A percentile compares a stretch with the other conserved stretches of the same genome.
Evolutionary conservation across 64 coral and sea anemone species (phyloP).

Genomic region (Exaiptasia diaphana): DNA sequence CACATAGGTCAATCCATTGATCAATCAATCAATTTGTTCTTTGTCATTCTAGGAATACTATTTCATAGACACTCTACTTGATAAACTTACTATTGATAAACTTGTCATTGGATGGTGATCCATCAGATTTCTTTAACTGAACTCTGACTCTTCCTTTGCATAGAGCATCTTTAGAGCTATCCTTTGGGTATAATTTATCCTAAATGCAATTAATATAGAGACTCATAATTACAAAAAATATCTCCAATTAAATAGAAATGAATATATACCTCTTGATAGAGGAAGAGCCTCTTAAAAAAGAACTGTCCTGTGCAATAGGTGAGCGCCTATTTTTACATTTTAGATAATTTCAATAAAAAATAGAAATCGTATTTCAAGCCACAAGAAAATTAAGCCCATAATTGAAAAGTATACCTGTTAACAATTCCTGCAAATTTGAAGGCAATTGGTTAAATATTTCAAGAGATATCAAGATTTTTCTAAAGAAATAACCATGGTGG

Average conservation of each 20-base stretch:
- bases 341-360: too few species aligned
- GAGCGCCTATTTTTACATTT: background rate
- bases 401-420: too few species aligned
- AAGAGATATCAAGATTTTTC: too few species aligned
- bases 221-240: background rate
- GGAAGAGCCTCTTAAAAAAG: background rate
- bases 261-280: background rate
- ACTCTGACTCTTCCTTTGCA: conserved; percentile 92
- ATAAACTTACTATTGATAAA: conserved; percentile 68
- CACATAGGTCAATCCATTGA: background rate
- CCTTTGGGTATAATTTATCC: conserved; percentile 89
- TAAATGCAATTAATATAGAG: background rate
- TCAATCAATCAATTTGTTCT: background rate
- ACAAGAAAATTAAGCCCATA: too few species aligned
- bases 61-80: background rate
- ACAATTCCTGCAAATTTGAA: too few species aligned
- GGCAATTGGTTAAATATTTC: too few species aligned
- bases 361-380: too few species aligned
- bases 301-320: background rate
- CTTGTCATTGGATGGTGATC: conserved; percentile 64
- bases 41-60: background rate
- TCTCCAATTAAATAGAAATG: background rate
- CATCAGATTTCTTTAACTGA: conserved; percentile 75
- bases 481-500: too few species aligned
- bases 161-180: conserved; percentile 91